These are phyloP conservation scores for Glaucomys volans DNA, from an alignment of 2,113 vertebrate genomes.

Conservation along the genomic window DNA sequence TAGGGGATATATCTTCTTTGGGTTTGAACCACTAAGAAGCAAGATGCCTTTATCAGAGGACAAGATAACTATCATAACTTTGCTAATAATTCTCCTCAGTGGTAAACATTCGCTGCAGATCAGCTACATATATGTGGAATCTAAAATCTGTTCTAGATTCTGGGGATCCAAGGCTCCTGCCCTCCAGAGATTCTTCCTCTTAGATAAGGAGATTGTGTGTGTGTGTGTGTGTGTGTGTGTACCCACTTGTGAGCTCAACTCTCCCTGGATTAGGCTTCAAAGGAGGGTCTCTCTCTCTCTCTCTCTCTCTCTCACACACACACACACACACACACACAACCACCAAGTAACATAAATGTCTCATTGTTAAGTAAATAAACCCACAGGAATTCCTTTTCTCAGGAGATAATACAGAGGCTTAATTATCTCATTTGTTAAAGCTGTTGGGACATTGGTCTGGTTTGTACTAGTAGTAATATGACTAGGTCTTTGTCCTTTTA, in stretches of 20 bases:
- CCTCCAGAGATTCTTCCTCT: background rate
- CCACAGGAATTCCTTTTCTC: background rate
- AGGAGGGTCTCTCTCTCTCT: too few species aligned
- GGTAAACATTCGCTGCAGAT: background rate
- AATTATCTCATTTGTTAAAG: background rate
- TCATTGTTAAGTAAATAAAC: background rate
- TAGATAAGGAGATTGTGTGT: background rate
- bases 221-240: background rate
- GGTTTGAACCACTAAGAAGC: background rate
- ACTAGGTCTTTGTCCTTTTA: background rate
- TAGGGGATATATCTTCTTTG: background rate
- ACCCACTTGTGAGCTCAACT: too few species aligned
- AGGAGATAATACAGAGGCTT: background rate
- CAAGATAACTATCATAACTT: background rate
- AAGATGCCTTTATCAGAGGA: background rate
- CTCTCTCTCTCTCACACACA: too few species aligned
- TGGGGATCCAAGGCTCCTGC: background rate
- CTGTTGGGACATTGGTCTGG: background rate
- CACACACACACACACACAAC: background rate
- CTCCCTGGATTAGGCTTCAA: too few species aligned
- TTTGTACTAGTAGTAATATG: background rate
- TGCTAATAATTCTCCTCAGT: background rate
- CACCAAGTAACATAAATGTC: background rate
- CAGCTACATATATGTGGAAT: background rate
- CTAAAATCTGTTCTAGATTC: background rate